A percentile compares a stretch with the other conserved stretches of the same genome.
These are phyloP conservation scores for Sebastes steindachneri DNA, from an alignment of 2,797 vertebrate genomes.

Conservation along the genomic window DNA sequence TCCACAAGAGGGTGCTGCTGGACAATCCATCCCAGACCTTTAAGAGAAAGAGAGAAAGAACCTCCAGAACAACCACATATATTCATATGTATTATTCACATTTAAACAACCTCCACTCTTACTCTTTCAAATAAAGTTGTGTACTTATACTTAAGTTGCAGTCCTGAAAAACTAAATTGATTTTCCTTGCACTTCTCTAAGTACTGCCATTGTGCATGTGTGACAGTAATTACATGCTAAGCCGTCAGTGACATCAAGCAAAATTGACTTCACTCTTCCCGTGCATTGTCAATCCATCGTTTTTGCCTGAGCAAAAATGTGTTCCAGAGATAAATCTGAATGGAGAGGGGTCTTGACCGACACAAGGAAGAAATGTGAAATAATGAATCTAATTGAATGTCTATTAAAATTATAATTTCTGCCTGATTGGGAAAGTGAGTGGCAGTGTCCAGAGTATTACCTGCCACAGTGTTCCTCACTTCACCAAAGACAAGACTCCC, in stretches of 20 bases:
- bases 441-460: slow-evolving; percentile 66
- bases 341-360: slow-evolving; percentile 60
- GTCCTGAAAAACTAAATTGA: slow-evolving; percentile 66
- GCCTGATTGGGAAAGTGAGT: slow-evolving; percentile 64
- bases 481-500: slow-evolving; percentile 27
- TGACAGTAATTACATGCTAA: slow-evolving; percentile 80
- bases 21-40: slow-evolving; percentile 85
- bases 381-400: slow-evolving; percentile 73
- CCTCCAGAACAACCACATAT: slow-evolving; percentile 39
- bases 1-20: slow-evolving; percentile 99
- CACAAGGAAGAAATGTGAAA: slow-evolving; percentile 58
- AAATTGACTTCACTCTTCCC: slow-evolving; percentile 71
- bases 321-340: slow-evolving; percentile 63
- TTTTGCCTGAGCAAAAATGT: slow-evolving; percentile 49
- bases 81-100: slow-evolving; percentile 39
- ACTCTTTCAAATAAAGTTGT: slow-evolving; percentile 66
- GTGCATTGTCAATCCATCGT: slow-evolving; percentile 68
- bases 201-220: slow-evolving; percentile 68
- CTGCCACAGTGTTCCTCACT: slow-evolving; percentile 49
- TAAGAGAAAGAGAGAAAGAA: background rate
- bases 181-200: slow-evolving; percentile 70
- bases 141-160: slow-evolving; percentile 67
- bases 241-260: slow-evolving; percentile 73
- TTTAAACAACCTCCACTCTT: slow-evolving; percentile 50
- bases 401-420: slow-evolving; percentile 72